Evolutionary conservation across 2,888 invertebrate species (phyloP).

Genomic region (Orchestes rusci): DNA sequence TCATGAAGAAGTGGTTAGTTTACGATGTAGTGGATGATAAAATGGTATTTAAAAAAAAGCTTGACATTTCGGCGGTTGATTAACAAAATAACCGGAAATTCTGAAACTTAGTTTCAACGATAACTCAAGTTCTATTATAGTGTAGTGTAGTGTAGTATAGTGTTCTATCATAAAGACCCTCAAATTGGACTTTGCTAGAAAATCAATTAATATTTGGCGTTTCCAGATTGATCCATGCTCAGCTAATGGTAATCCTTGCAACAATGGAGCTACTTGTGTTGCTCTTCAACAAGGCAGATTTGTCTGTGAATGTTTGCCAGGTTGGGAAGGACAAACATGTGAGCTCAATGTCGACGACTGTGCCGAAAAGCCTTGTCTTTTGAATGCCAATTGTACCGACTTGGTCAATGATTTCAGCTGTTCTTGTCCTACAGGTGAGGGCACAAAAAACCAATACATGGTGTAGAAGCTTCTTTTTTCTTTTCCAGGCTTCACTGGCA

Average conservation of each 20-base stretch:
- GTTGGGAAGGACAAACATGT: conserved; percentile 96
- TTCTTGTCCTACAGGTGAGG: conserved; percentile 63
- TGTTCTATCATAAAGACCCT: too few species aligned
- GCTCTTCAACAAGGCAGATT: conserved; percentile 87
- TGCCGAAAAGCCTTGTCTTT: conserved; percentile 81
- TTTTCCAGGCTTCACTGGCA: conserved; percentile 79
- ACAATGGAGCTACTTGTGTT: conserved; percentile 82
- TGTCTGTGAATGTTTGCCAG: conserved; percentile 91
- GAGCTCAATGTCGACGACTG: conserved; percentile 92
- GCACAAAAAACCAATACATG: background rate
- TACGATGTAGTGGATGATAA: too few species aligned
- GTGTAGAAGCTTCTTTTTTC: background rate
- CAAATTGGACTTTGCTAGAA: too few species aligned
- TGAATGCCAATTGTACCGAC: conserved; percentile 90
- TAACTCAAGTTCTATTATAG: too few species aligned
- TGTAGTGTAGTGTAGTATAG: too few species aligned
- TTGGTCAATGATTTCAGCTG: conserved; percentile 91
- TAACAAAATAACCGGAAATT: too few species aligned
- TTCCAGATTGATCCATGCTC: conserved; percentile 82
- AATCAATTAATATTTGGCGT: too few species aligned
- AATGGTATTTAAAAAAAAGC: too few species aligned
- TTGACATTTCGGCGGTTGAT: too few species aligned
- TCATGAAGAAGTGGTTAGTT: too few species aligned
- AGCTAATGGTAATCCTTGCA: conserved; percentile 83
- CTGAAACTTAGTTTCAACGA: too few species aligned